Evolutionary conservation across 2,113 vertebrate species (phyloP).

Genomic region (Forbesichthys papilliferus): DNA sequence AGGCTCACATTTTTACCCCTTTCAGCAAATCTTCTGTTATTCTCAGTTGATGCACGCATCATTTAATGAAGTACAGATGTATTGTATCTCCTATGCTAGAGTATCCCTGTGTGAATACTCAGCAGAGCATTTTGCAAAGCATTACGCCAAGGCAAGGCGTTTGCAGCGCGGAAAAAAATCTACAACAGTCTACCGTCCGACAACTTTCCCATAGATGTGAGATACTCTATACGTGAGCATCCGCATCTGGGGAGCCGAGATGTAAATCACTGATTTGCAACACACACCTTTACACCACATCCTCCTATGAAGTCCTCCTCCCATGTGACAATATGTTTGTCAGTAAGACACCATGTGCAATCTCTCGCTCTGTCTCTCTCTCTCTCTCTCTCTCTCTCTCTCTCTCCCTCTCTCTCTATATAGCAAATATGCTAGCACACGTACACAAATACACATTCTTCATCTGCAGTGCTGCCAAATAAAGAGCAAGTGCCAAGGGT

Average conservation of each 20-base stretch:
- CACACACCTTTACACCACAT: conserved; percentile 12
- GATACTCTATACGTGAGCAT: neutral
- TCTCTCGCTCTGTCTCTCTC: conserved; percentile 16
- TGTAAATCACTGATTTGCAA: conserved; percentile 37
- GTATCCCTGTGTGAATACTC: conserved; percentile 27
- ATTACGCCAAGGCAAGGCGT: conserved; percentile 9
- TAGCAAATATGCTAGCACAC: neutral
- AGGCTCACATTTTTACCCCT: neutral
- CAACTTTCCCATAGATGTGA: neutral
- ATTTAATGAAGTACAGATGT: conserved; percentile 5
- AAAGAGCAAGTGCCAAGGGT: conserved; percentile 36
- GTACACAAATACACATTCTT: conserved; percentile 26
- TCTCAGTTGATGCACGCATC: conserved; percentile 28
- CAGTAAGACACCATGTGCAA: conserved; percentile 13
- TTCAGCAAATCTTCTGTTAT: conserved; percentile 23
- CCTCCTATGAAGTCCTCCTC: neutral
- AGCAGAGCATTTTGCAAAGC: conserved; percentile 19
- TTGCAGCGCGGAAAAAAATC: conserved; percentile 16
- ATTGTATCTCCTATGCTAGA: conserved; percentile 11
- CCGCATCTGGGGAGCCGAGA: conserved; percentile 2
- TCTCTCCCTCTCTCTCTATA: neutral
- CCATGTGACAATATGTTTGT: conserved; percentile 38
- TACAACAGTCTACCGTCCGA: neutral
- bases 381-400: neutral
- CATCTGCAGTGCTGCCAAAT: conserved; percentile 49